Base-by-base conservation (phyloP, 2,888 invertebrate genomes). In the Caenorhabditis doughertyi region DNA sequence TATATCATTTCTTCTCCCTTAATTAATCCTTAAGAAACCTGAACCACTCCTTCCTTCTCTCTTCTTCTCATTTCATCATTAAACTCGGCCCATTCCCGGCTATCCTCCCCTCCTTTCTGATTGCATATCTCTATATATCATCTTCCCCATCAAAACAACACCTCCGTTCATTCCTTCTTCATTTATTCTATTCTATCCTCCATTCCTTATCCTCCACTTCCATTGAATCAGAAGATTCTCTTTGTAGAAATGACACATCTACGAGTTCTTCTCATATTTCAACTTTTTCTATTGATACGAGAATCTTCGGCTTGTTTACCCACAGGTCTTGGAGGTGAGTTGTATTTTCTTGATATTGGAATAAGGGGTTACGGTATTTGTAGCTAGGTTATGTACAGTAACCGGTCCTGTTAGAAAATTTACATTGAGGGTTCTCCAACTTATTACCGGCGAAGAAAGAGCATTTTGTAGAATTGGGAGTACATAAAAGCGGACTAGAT, bases 31-130 rank as follows among this genome's bases (percentile, higher is more conserved):
- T 55, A 64, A 62, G 32, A 65, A 73, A 62, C 65, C 65, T 67
- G 49, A 65, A 56, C 51, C 11, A 13, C 35, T 68, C 27, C 53
- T 47, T 51, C 67, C 47, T 39, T 60, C 65, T 32, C 42, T 8
- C 47, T 42, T 3, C 60, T 35, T 71, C 60, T 18, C 55, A 21
- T 58, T 65, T 72, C 70, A 64, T 71, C 79, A 79, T 72, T 77
- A 72, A 71, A 71, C 67, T 70, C 70, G 68, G 77, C 68, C 68
- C 79, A 71, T 72, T 67, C 71, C 79, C 71, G 70, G 53, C 27
- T 47, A 44, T 42, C 60, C 60, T 13, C 32, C 23, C 29, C 56
- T 8, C 27, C 2, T 18, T 21, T 42, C 76, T 76, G 76, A 76
- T 76, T 76, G 67, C 76, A 60, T 76, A 67, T 60, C 62, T 47